Base-by-base conservation (phyloP, 2,113 vertebrate species). In the Heterotis niloticus region DNA sequence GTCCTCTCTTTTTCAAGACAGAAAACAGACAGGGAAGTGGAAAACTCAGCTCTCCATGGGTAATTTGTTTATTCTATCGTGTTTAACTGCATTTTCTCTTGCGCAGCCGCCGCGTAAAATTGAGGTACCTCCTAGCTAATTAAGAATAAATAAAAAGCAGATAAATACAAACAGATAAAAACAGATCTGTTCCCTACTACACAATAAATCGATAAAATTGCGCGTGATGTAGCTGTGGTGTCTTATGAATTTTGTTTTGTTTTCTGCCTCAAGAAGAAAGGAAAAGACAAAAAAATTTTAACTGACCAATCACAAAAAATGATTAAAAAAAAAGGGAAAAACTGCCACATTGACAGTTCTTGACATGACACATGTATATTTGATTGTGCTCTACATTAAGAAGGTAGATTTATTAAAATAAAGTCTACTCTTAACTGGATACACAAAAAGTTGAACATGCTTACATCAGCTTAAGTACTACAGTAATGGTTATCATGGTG, bases 51-150 rank as follows among this genome's bases (percentile, higher is more conserved):
- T 17, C 81, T 86, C 85, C 75, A 83, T 62, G 78, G 84, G 81
- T 87, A 81, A 90, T 90, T 86, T 90, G 87, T 89, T 91, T 60
- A 91, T 86, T 87, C 86, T 88, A 76, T 84, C 89, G 89, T 88
- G 89, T 88, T 92, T 91, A 91, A 92, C 91, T 91, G 91, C 83
- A 87, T 88, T 84, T 88, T 90, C 90, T 83, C 10, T 18, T 85
- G 87, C 82, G 89, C 76, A 72, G 34, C 70, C 85, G 88, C 90
- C 90, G 89, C 23, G 24, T 74, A 57, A 59, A 74, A 74, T 24
- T 81, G 60, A 84, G 87, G 89, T 89, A 86, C 89, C 85, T 80
- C 87, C 85, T 79, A 87, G 80, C 84, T 91, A 91, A 91, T 92
- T 92, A 91, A 88, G 23, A 74, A 74, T 57, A 74, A 24, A 44